These are phyloP conservation scores for Tangara arthus DNA, from an alignment of 2,797 vertebrate species.

Conservation along the genomic window DNA sequence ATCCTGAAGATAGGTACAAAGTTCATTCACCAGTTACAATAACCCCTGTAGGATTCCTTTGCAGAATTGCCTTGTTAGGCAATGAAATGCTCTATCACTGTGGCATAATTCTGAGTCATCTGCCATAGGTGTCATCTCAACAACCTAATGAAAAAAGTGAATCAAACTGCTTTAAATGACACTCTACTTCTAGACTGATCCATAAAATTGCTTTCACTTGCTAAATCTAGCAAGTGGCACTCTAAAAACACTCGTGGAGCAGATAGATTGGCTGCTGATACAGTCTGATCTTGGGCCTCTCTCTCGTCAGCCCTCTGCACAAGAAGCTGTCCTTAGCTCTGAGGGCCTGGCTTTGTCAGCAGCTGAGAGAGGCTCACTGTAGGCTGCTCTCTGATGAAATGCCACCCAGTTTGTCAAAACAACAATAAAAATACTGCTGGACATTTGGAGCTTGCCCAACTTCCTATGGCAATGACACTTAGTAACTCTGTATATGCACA, in stretches of 20 bases:
- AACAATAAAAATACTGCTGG: not conserved
- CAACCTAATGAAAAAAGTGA: not conserved
- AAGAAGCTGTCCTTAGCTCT: not conserved
- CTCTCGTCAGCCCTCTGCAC: not conserved
- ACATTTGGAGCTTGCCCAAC: not conserved
- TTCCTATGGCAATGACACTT: not conserved
- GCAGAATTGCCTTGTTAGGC: not conserved
- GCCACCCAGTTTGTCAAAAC: not conserved
- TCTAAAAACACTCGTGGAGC: not conserved
- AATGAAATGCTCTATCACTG: constrained; percentile 6
- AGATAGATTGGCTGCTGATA: not conserved
- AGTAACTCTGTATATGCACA: not conserved
- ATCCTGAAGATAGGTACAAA: not conserved
- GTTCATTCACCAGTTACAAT: not conserved
- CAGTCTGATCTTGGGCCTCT: not conserved
- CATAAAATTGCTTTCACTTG: not conserved
- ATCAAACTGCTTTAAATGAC: not conserved
- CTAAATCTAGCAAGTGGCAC: not conserved
- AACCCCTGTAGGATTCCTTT: not conserved
- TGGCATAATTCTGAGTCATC: not conserved
- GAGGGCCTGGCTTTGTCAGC: not conserved
- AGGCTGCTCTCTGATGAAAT: not conserved
- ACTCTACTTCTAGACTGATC: not conserved
- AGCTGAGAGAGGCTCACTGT: not conserved
- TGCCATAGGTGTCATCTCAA: not conserved